A percentile compares a stretch with the other conserved stretches of the same genome.
These are phyloP conservation scores for Clarias magur DNA, from an alignment of 2,113 vertebrate species.

Conservation along the genomic window DNA sequence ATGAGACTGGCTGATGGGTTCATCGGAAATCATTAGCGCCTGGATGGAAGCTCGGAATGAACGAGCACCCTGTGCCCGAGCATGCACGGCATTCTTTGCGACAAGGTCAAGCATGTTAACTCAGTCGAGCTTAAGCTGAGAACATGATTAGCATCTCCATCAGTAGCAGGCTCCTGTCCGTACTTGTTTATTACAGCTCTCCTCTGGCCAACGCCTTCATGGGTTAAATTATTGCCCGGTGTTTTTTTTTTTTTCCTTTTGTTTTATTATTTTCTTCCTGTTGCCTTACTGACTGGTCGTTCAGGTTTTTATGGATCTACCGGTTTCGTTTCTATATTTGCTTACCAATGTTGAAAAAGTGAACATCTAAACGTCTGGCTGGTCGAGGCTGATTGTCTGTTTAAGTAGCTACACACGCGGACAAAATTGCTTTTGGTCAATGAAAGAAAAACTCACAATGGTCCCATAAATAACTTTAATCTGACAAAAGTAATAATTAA, in stretches of 20 bases:
- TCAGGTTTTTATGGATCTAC: background rate
- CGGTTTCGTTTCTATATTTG: background rate
- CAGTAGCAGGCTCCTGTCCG: background rate
- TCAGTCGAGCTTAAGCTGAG: background rate
- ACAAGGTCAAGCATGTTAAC: conserved; percentile 2
- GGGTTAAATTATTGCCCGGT: background rate
- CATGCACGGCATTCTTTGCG: conserved; percentile 1
- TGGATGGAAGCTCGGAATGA: background rate
- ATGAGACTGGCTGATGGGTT: background rate
- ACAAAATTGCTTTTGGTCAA: too few relatives aligned
- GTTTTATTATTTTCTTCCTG: background rate
- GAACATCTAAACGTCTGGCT: background rate
- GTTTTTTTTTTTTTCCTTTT: background rate
- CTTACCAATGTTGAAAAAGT: too few relatives aligned
- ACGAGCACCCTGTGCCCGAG: background rate
- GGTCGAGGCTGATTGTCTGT: background rate
- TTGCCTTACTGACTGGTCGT: background rate
- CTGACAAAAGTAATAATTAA: too few relatives aligned
- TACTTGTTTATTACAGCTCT: background rate
- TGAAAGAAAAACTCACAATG: too few relatives aligned
- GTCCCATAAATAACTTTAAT: too few relatives aligned
- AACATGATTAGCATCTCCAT: background rate
- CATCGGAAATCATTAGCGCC: conserved; percentile 8
- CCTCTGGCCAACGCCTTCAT: background rate
- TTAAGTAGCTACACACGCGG: background rate